These are phyloP conservation scores for Drosophila limbata DNA, from an alignment of 2,888 invertebrate species.

Conservation along the genomic window DNA sequence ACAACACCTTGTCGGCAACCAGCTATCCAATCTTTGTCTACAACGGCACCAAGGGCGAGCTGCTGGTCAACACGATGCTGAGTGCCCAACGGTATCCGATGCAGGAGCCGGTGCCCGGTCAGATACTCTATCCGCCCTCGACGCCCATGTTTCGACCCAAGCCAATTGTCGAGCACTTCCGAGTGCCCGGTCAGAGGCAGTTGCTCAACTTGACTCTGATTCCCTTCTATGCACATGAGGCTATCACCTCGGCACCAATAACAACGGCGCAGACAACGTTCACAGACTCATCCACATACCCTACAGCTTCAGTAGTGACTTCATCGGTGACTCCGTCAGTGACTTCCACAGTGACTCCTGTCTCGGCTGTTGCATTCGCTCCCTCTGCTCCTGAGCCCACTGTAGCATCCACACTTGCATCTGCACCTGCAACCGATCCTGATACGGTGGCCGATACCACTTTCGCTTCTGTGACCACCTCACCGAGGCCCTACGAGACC, in stretches of 20 bases:
- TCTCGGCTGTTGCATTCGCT: background rate
- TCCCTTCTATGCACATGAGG: constrained; percentile 84
- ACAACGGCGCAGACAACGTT: constrained; percentile 6
- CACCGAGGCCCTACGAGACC: constrained; percentile 46
- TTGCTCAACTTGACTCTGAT: constrained; percentile 79
- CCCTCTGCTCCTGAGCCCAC: background rate
- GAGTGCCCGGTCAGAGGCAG: constrained; percentile 49
- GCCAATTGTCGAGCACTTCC: constrained; percentile 75
- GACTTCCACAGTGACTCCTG: background rate
- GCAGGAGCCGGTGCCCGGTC: constrained; percentile 84
- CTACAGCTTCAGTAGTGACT: background rate
- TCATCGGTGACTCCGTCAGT: no score
- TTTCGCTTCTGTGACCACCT: constrained; percentile 2
- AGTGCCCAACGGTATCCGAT: constrained; percentile 81
- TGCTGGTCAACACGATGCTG: constrained; percentile 83
- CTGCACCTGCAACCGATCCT: background rate
- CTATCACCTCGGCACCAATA: constrained; percentile 52
- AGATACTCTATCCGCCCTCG: constrained; percentile 82
- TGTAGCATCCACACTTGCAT: background rate
- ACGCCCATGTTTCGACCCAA: constrained; percentile 80
- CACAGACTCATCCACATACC: background rate
- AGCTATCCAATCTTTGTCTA: constrained; percentile 79
- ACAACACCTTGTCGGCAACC: constrained; percentile 40
- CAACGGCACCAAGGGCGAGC: constrained; percentile 78
- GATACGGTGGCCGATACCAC: background rate